Percentiles rank a stretch among this genome's conserved stretches.
Evolutionary conservation across 2,888 invertebrate species (phyloP).

Genomic region (Magallana nippona): DNA sequence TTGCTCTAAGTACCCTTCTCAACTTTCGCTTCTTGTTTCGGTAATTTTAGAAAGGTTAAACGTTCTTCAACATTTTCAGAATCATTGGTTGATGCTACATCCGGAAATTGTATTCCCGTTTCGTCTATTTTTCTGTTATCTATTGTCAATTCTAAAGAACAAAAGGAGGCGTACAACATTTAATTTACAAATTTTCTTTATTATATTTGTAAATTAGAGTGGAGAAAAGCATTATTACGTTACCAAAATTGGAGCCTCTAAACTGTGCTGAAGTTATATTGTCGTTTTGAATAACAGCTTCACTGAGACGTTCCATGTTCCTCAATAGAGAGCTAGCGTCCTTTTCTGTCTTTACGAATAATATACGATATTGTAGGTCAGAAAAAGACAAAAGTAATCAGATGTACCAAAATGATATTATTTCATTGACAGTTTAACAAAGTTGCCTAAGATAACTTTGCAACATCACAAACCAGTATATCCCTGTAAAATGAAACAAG

Average conservation of each 20-base stretch:
- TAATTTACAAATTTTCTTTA: background rate
- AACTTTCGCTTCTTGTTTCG: background rate
- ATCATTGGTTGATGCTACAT: background rate
- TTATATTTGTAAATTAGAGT: background rate
- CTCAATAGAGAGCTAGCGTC: background rate
- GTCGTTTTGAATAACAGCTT: background rate
- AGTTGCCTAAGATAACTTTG: too few species aligned
- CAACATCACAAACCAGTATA: too few species aligned
- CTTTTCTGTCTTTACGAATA: background rate
- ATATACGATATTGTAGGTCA: background rate
- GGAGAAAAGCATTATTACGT: background rate
- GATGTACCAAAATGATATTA: background rate
- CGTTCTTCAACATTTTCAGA: background rate
- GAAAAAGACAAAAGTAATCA: background rate
- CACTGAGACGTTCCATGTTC: background rate
- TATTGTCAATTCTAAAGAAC: background rate
- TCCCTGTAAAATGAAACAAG: too few species aligned
- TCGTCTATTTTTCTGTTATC: background rate
- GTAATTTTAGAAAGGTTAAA: background rate
- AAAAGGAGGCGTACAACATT: background rate
- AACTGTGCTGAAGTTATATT: background rate
- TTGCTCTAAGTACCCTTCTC: background rate
- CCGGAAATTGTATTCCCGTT: background rate
- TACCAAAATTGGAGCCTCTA: background rate
- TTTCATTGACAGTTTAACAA: background rate